Evolutionary conservation across 64 coral and sea anemone species (phyloP), one percentile per base, ranked within the genome.

Genomic region (Porites lutea): DNA sequence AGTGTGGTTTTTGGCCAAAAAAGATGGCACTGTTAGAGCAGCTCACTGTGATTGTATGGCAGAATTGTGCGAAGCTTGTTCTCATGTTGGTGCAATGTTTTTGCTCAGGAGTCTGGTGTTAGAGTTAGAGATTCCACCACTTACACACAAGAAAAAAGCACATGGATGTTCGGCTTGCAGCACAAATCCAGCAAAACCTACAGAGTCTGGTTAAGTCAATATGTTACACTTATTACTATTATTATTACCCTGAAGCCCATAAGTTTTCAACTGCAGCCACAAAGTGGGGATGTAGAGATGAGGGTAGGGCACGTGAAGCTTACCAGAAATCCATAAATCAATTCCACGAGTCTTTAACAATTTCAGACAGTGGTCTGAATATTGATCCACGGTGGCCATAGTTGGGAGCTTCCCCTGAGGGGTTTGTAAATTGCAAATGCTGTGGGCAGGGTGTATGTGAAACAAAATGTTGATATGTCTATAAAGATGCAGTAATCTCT

Each of bases 331-430:
- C 3, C n/a, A 22, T 57, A 67, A 2, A 13, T 47, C 16, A n/a
- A 5, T 18, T 60, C 48, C 80, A 92, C 77, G n/a, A 75, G 47
- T 49, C 86, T 72, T 74, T 92, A 14, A 48, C 16, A 2, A 48
- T 91, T 12, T 20, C 59, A 47, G 74, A 89, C 78, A 89, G 88
- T 89, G 88, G 88, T 27, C 78, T 79, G 20, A 77, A 89, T 65
- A 62, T 89, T 8, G 47, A 79, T 27, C 43, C 8, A 21, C 62
- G 52, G 8, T 54, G 72, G 43, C 50, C 5, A 8, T 48, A 75
- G 47, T 21, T 89, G 48, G 74, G 44, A 78, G 88, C 74, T 79
- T 79, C 88, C 13, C 74, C 74, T 46, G 53, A 79, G 77, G 73
- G 87, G 4, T 89, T 89, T 77, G 88, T 79, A 37, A 57, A 77